Percentiles rank a stretch among this genome's conserved stretches.
These are phyloP conservation scores for Artibeus lituratus DNA, from an alignment of 2,797 vertebrate species.

Conservation along the genomic window DNA sequence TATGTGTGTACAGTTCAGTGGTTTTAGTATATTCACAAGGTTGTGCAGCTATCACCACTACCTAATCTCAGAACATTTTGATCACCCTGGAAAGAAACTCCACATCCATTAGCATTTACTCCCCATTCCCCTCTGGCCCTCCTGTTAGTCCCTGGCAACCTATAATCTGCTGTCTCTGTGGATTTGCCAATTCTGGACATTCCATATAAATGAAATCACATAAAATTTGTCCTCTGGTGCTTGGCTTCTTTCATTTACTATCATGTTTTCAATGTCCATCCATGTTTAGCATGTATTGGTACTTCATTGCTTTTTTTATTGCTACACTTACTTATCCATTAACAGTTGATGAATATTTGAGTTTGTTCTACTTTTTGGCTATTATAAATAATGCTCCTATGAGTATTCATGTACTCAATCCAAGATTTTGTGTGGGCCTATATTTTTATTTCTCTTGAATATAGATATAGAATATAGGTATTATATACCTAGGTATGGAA, in stretches of 20 bases:
- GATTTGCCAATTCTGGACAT: conserved; percentile 7
- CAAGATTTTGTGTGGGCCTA: not conserved
- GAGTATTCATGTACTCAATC: not conserved
- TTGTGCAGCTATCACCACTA: not conserved
- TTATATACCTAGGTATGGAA: not conserved
- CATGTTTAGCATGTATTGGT: not conserved
- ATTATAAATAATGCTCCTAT: conserved; percentile 3
- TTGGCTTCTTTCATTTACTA: conserved; percentile 24
- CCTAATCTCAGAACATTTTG: conserved; percentile 13
- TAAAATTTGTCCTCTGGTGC: not conserved
- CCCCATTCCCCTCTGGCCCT: not conserved
- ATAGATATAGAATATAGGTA: not conserved
- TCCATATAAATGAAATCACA: not conserved
- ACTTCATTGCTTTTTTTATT: conserved; percentile 38
- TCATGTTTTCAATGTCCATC: conserved; percentile 7
- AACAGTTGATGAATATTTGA: not conserved
- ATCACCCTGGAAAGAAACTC: not conserved
- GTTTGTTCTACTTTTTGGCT: not conserved
- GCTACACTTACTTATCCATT: not conserved
- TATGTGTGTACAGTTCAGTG: not conserved
- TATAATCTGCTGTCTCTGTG: not conserved
- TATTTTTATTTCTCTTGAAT: not conserved
- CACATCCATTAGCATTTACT: not conserved
- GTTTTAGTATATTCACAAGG: not conserved
- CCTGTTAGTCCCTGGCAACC: not conserved